These are phyloP conservation scores for Rutpela maculata DNA, from an alignment of 2,888 invertebrate genomes.

Conservation along the genomic window DNA sequence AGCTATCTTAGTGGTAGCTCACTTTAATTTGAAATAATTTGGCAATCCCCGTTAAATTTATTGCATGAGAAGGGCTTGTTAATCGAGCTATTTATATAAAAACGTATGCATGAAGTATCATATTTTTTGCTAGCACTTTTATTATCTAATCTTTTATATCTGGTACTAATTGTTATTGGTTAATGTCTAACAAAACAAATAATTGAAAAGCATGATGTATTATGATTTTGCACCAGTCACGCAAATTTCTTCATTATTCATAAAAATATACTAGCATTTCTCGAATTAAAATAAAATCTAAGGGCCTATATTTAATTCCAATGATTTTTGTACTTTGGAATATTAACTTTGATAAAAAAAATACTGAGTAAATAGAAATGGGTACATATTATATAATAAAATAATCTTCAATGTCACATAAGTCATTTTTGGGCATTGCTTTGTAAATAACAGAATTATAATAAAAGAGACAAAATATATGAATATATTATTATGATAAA, in stretches of 20 bases:
- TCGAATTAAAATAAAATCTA: background rate
- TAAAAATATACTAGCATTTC: background rate
- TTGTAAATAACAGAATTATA: background rate
- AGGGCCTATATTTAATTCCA: background rate
- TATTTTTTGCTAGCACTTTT: background rate
- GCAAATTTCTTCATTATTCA: background rate
- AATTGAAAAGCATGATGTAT: background rate
- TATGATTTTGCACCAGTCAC: constrained; percentile 1
- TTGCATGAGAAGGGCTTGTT: background rate
- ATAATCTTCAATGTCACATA: background rate
- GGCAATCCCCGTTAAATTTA: background rate
- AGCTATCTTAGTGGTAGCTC: too few species aligned
- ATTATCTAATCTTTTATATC: constrained; percentile 11
- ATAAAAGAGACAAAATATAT: background rate
- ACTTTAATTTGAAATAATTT: too few species aligned
- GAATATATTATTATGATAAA: too few species aligned
- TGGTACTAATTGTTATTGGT: background rate
- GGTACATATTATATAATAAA: too few species aligned
- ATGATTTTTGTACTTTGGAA: too few species aligned
- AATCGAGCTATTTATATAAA: background rate
- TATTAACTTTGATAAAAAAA: background rate
- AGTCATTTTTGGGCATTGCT: background rate
- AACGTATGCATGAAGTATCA: background rate
- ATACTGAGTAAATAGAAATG: background rate
- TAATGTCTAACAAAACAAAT: background rate